These are phyloP conservation scores for Psettodes erumei DNA, from an alignment of 2,113 vertebrate species.

Conservation along the genomic window DNA sequence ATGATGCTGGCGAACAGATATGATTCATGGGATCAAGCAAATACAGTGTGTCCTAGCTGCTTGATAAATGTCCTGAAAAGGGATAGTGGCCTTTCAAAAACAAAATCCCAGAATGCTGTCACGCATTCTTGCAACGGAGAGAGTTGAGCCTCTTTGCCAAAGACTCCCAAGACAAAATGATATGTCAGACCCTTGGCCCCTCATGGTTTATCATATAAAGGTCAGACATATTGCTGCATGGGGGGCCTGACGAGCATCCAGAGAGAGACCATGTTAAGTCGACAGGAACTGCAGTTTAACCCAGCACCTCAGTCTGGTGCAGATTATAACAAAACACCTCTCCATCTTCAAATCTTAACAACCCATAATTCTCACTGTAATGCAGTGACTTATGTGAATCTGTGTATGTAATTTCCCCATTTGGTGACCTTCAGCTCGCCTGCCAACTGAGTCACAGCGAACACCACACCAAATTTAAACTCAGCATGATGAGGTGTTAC, in stretches of 20 bases:
- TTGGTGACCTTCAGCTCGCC: conserved; percentile 53
- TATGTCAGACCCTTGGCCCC: conserved; percentile 68
- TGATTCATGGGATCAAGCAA: conserved; percentile 58
- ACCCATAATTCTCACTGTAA: conserved; percentile 7
- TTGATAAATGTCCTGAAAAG: conserved; percentile 74
- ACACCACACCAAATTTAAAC: conserved; percentile 59
- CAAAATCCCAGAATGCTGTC: conserved; percentile 63
- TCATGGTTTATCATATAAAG: conserved; percentile 79
- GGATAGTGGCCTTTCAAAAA: conserved; percentile 78
- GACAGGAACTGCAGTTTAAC: conserved; percentile 52
- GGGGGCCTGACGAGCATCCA: conserved; percentile 63
- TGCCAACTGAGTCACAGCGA: conserved; percentile 47
- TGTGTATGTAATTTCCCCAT: conserved; percentile 36
- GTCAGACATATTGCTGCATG: conserved; percentile 70
- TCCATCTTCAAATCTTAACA: not conserved
- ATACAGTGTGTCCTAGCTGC: conserved; percentile 47
- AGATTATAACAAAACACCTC: conserved; percentile 54
- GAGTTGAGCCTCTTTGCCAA: conserved; percentile 68
- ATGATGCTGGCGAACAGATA: conserved; percentile 46
- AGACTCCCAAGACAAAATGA: conserved; percentile 79
- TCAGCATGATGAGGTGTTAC: conserved; percentile 51
- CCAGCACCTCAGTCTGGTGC: conserved; percentile 29
- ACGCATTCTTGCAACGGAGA: conserved; percentile 66
- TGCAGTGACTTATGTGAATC: not conserved
- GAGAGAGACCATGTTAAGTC: conserved; percentile 33